A percentile compares a stretch with the other conserved stretches of the same genome.
Conservation (phyloP, 2,888 invertebrate species). For the Scaptodrosophila latifasciaeformis region DNA sequence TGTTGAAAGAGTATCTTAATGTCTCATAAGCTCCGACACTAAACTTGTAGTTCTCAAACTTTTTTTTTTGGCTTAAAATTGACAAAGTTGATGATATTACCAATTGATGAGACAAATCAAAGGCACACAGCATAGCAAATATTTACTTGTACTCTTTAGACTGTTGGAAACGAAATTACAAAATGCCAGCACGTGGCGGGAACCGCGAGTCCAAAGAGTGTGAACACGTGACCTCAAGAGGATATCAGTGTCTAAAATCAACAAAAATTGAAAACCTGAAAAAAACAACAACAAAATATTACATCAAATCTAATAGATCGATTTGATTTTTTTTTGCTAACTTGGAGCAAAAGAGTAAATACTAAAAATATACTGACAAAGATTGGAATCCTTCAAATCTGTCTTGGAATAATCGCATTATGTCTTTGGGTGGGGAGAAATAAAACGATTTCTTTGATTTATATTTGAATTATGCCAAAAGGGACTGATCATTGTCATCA, state of each 20-base stretch:
- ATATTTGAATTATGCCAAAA: conserved; percentile 26
- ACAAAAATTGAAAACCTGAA: conserved; percentile 56
- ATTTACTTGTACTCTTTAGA: conserved; percentile 49
- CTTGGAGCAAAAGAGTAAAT: too few species aligned
- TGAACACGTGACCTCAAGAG: conserved; percentile 71
- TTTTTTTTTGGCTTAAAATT: neutral
- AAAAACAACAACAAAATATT: too few species aligned
- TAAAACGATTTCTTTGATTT: conserved; percentile 15
- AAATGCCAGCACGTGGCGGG: conserved; percentile 52
- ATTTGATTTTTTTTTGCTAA: too few species aligned
- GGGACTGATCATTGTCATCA: too few species aligned
- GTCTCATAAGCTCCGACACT: too few species aligned
- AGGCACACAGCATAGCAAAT: conserved; percentile 44
- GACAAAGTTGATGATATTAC: conserved; percentile 41
- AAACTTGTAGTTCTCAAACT: too few species aligned
- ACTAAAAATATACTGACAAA: too few species aligned
- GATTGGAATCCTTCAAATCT: conserved; percentile 23
- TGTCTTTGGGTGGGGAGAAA: conserved; percentile 37
- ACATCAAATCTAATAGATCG: too few species aligned
- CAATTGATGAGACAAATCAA: conserved; percentile 49
- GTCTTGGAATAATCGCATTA: conserved; percentile 55
- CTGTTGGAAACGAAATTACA: conserved; percentile 48
- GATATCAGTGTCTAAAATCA: conserved; percentile 61
- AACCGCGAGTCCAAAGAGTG: conserved; percentile 54
- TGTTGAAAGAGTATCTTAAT: too few species aligned